Percentiles rank a stretch among this genome's conserved stretches.
phyloP scores from a whole-genome alignment of 2,888 invertebrate species.

The Caenorhabditis afra region DNA sequence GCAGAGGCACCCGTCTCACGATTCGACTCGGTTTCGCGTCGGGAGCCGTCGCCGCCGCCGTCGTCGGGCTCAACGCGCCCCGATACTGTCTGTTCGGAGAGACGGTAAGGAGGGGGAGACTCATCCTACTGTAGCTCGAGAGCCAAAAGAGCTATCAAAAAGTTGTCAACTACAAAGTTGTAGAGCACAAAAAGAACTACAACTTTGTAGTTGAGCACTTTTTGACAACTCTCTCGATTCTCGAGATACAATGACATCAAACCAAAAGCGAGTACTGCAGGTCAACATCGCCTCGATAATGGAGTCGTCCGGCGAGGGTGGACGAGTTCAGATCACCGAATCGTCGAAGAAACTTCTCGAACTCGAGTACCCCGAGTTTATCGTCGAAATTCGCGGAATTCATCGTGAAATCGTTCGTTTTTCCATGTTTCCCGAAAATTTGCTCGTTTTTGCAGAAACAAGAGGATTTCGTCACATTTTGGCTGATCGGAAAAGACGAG shows the following conservation, averaged over 20 bases:
- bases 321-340: constrained; percentile 65
- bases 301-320: constrained; percentile 66
- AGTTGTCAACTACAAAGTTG: too few relatives aligned
- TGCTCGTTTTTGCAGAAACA: constrained; percentile 17
- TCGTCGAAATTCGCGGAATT: constrained; percentile 56
- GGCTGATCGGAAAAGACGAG: constrained; percentile 51
- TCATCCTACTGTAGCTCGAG: too few relatives aligned
- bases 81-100: constrained; percentile 73
- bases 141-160: too few relatives aligned
- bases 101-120: constrained; percentile 53
- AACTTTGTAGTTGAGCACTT: too few relatives aligned
- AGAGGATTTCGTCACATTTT: constrained; percentile 42
- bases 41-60: constrained; percentile 68
- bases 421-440: not conserved
- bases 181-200: too few relatives aligned
- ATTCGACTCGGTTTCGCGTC: constrained; percentile 66
- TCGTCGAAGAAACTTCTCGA: constrained; percentile 47
- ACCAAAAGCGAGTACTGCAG: constrained; percentile 24
- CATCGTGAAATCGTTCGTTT: constrained; percentile 33
- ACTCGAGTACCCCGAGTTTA: constrained; percentile 66
- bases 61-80: constrained; percentile 66
- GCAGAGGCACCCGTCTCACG: constrained; percentile 44
- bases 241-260: too few relatives aligned
- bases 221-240: too few relatives aligned
- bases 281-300: constrained; percentile 68